Base-by-base conservation (phyloP, 2,888 invertebrate genomes). In the Metacarcinus magister region DNA sequence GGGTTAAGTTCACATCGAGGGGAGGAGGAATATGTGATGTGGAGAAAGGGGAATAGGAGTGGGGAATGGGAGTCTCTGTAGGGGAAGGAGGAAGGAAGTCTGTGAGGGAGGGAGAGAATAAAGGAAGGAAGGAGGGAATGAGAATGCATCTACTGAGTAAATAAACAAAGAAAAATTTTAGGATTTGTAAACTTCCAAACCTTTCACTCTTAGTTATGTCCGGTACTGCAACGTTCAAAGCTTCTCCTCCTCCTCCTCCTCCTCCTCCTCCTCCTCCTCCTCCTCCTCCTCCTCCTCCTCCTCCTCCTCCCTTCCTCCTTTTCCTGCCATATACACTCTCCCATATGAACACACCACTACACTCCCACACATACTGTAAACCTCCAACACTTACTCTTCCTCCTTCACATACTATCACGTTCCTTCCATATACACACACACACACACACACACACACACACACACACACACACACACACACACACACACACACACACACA, bases 231-330 rank as follows among this genome's bases (percentile, higher is more conserved):
- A n/a, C 13, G 13, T n/a, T n/a, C n/a, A n/a, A n/a, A n/a, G 67
- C 13, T 67, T n/a, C 2, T 67, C 1, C n/a, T 60, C 16, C 60
- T n/a, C 67, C 67, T 67, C 67, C 67, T 67, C 67, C 67, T 67
- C 67, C 67, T 67, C 67, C 67, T 67, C 67, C 67, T 67, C 67
- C 67, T 67, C 67, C 67, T 67, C 67, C 67, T 67, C 67, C 67
- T 67, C 23, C 67, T 67, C n/a, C 67, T 67, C n/a, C 67, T 67
- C n/a, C 67, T n/a, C n/a, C n/a, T 67, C n/a, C 67, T 67, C 67
- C 67, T 67, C 67, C 67, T 67, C 67, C 67, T 67, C 67, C 67
- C 67, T 19, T 67, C 67, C n/a, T 67, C 67, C 67, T 67, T 19
- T n/a, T 67, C 67, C 67, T 67, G 54, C n/a, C n/a, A 16, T 19